Percentiles rank a stretch among this genome's conserved stretches.
These are phyloP conservation scores for Rhamnusium bicolor DNA, from an alignment of 2,888 invertebrate species.

Conservation along the genomic window DNA sequence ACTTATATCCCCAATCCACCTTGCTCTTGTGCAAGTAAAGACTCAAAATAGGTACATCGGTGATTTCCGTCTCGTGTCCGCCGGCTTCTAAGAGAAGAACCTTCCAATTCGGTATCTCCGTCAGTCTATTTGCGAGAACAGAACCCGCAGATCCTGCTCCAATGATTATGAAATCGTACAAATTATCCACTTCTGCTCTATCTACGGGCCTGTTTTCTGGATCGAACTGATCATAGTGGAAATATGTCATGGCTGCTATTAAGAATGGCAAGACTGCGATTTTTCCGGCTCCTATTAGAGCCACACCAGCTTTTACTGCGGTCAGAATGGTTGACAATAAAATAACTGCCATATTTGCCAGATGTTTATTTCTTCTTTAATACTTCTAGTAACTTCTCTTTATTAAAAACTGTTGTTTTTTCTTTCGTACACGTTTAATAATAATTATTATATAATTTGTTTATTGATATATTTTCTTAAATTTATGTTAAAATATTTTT, in stretches of 20 bases:
- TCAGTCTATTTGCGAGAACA: conserved; percentile 85
- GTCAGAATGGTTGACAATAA: conserved; percentile 73
- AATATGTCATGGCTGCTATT: conserved; percentile 84
- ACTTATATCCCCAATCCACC: conserved; percentile 93
- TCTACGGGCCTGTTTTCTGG: conserved; percentile 86
- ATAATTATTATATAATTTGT: neutral
- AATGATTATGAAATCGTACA: conserved; percentile 88
- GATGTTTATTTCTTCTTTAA: neutral
- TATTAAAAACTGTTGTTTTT: neutral
- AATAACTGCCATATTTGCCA: conserved; percentile 60
- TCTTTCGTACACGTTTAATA: neutral
- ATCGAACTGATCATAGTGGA: conserved; percentile 88
- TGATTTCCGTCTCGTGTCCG: conserved; percentile 89
- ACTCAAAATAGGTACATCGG: conserved; percentile 90
- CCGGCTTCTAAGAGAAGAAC: conserved; percentile 88
- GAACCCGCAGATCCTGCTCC: conserved; percentile 91
- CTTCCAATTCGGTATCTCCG: conserved; percentile 85
- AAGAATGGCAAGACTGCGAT: conserved; percentile 83
- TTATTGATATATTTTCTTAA: neutral
- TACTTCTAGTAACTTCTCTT: neutral
- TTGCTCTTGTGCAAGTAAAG: conserved; percentile 91
- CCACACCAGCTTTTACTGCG: conserved; percentile 80
- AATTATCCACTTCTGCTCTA: conserved; percentile 72
- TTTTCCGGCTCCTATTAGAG: conserved; percentile 82
- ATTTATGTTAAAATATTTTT: conserved; percentile 2